phyloP scores from a whole-genome alignment of 2,113 vertebrate species.

The Ochotona princeps region DNA sequence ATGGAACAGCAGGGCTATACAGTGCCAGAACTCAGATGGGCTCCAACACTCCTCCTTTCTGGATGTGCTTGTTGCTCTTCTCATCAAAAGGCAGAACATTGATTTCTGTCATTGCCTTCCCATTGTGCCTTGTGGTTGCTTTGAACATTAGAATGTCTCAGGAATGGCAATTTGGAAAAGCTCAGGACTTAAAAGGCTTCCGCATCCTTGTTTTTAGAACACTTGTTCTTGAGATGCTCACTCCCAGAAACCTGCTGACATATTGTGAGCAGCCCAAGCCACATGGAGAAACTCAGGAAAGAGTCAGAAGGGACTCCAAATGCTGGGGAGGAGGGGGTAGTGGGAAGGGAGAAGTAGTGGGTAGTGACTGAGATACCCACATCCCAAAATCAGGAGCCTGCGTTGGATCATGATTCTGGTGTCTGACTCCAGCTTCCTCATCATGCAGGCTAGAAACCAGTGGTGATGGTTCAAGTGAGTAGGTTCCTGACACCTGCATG shows the following conservation, averaged over 20 bases:
- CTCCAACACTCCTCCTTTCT: neutral
- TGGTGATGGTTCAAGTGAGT: too few relatives aligned
- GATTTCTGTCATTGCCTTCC: neutral
- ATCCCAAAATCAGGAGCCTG: too few relatives aligned
- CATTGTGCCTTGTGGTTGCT: neutral
- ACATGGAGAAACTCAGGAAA: neutral
- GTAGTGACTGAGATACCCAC: too few relatives aligned
- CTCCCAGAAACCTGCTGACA: neutral
- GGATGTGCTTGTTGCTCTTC: neutral
- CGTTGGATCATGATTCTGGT: too few relatives aligned
- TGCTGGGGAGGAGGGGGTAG: too few relatives aligned
- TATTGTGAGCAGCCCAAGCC: neutral
- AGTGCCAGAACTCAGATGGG: neutral
- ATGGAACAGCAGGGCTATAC: neutral
- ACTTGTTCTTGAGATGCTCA: neutral
- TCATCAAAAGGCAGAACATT: neutral
- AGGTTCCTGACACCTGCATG: too few relatives aligned
- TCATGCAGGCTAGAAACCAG: too few relatives aligned
- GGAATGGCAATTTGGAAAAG: neutral
- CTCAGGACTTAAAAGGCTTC: neutral
- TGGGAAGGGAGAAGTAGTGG: too few relatives aligned
- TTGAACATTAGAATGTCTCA: neutral
- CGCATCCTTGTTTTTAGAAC: neutral
- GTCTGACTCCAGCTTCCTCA: too few relatives aligned
- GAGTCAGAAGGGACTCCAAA: neutral